A percentile compares a stretch with the other conserved stretches of the same genome.
phyloP scores from a whole-genome alignment of 2,113 vertebrate species.

The Cyprinodon tularosa region DNA sequence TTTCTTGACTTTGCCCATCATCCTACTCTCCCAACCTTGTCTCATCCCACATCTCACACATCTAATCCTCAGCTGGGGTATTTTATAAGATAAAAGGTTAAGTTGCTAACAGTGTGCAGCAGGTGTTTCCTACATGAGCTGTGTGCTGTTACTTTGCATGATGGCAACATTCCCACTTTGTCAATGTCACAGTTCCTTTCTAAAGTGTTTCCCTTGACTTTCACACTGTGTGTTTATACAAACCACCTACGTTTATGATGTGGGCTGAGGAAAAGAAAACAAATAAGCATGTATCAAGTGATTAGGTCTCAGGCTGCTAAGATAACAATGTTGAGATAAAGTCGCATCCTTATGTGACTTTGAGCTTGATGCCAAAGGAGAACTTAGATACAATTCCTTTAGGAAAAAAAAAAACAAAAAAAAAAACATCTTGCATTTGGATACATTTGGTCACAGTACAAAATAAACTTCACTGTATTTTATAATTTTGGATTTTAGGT shows the following conservation, averaged over 20 bases:
- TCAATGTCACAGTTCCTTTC: conserved; percentile 69
- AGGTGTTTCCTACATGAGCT: conserved; percentile 64
- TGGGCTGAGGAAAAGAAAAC: conserved; percentile 34
- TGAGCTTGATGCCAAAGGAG: conserved; percentile 1
- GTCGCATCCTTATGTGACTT: conserved; percentile 45
- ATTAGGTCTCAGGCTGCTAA: conserved; percentile 21
- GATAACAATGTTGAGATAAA: conserved; percentile 55
- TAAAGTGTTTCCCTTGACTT: conserved; percentile 37
- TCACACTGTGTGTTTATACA: conserved; percentile 32
- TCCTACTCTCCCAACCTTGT: conserved; percentile 20
- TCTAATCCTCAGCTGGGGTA: conserved; percentile 57
- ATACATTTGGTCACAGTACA: neutral
- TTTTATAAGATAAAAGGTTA: conserved; percentile 59
- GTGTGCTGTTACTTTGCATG: conserved; percentile 54
- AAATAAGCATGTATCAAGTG: conserved; percentile 46
- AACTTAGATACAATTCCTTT: conserved; percentile 18
- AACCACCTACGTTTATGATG: conserved; percentile 57
- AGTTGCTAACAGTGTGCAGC: conserved; percentile 70
- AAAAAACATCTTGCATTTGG: neutral
- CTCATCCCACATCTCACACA: conserved; percentile 54
- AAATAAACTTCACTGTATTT: neutral
- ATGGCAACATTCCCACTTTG: conserved; percentile 53
- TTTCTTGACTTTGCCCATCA: conserved; percentile 2
- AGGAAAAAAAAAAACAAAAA: neutral
- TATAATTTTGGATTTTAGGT: neutral